These are phyloP conservation scores for Hylaeus anthracinus DNA, from an alignment of 1,140 invertebrate species.

Conservation along the genomic window DNA sequence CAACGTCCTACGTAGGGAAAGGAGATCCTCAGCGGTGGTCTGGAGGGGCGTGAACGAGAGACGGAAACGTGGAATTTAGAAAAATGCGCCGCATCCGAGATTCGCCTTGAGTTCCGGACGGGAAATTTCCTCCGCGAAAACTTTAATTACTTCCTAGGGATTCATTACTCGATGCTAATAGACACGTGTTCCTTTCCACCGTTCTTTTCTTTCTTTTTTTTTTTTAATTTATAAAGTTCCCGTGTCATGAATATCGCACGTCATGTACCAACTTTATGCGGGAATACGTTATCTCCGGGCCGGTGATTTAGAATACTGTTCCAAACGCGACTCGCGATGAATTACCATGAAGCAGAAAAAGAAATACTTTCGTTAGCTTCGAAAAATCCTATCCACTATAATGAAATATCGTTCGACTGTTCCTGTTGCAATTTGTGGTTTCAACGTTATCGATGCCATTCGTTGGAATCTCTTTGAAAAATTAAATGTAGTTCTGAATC, in stretches of 20 bases:
- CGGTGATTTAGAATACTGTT: conserved; percentile 41
- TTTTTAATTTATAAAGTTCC: conserved; percentile 67
- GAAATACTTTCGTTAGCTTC: too few relatives aligned
- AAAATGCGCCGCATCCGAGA: conserved; percentile 67
- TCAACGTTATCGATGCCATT: too few relatives aligned
- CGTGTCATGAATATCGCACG: conserved; percentile 71
- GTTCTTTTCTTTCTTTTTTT: neutral
- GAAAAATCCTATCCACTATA: too few relatives aligned
- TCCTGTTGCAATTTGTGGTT: too few relatives aligned
- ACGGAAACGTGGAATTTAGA: conserved; percentile 54
- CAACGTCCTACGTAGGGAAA: too few relatives aligned
- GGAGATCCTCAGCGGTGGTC: neutral
- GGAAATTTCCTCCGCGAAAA: conserved; percentile 70
- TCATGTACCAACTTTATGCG: conserved; percentile 40
- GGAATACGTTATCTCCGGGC: conserved; percentile 26
- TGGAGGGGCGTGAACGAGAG: conserved; percentile 40
- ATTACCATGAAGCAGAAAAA: neutral
- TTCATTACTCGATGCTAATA: conserved; percentile 77
- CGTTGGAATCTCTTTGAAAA: too few relatives aligned
- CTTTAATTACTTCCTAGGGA: conserved; percentile 76
- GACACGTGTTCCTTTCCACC: conserved; percentile 67
- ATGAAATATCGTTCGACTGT: too few relatives aligned
- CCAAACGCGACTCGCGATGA: neutral
- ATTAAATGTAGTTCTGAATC: too few relatives aligned
- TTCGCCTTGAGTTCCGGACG: conserved; percentile 38